Percentiles rank a stretch among this genome's conserved stretches.
Conservation (phyloP, 2,113 vertebrate species). For the Budorcas taxicolor region DNA sequence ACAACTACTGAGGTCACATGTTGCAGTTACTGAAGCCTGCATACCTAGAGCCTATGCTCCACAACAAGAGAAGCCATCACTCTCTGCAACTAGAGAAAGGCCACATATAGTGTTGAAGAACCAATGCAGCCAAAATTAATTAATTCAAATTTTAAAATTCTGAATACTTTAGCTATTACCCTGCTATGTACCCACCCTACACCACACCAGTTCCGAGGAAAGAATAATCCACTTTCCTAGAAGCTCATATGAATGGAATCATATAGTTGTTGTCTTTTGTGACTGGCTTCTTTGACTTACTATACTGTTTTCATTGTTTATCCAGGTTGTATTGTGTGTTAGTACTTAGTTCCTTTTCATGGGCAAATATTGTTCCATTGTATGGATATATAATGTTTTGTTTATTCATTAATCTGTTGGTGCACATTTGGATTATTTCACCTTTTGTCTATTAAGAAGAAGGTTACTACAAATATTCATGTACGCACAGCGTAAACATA, state of each 20-base stretch:
- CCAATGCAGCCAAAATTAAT: not conserved
- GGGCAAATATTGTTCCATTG: not conserved
- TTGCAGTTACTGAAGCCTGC: not conserved
- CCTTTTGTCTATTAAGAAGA: not conserved
- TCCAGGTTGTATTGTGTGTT: not conserved
- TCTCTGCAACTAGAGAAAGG: not conserved
- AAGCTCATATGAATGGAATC: not conserved
- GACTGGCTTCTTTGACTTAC: not conserved
- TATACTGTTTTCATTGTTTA: not conserved
- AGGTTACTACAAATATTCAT: not conserved
- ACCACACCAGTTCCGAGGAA: not conserved
- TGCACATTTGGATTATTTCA: not conserved
- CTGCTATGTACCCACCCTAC: not conserved
- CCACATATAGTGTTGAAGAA: not conserved
- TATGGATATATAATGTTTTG: not conserved
- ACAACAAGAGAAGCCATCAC: not conserved
- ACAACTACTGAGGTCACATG: not conserved
- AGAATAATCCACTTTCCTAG: not conserved
- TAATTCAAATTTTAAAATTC: not conserved
- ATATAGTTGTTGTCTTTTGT: not conserved
- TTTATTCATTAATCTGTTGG: not conserved
- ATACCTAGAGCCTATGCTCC: not conserved
- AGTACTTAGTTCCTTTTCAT: not conserved
- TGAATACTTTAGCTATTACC: not conserved
- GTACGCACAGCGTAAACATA: not conserved